Base-by-base conservation (phyloP, 1,140 invertebrate genomes). In the Drosophila takahashii region DNA sequence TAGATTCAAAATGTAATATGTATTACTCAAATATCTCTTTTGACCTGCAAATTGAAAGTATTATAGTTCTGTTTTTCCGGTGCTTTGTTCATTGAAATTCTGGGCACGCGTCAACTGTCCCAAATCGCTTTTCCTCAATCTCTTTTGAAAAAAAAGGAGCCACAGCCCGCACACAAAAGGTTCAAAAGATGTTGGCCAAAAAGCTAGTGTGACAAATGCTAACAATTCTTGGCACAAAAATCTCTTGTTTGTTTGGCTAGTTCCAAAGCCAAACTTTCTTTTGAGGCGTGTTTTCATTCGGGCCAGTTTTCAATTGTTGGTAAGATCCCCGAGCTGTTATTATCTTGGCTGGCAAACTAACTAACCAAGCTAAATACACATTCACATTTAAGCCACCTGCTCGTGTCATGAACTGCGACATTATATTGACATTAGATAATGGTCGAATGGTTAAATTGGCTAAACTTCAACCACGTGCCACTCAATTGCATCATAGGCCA, bases 351-450 rank as follows among this genome's bases (percentile, higher is more conserved):
- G 59, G 57, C 44, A 26, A 59, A n/a, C 27, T 8, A 7, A 37
- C 11, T n/a, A 4, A 4, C n/a, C 39, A 29, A 26, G 26, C 27
- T 15, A 4, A 36, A 13, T 36, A 48, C 42, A 66, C 36, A 15
- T 47, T 29, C 62, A 67, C 51, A 71, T 76, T 64, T 66, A 2
- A 10, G 58, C 10, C 47, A 54, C 22, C 32, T 45, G 57, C 26
- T 15, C 7, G 66, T 70, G 79, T 66, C 83, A 77, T 77, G 77
- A 87, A 89, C 84, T 87, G 76, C 70, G 84, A 83, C 83, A 52
- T 76, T 81, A 76, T 58, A 69, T 53, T 48, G 51, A 48, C 57
- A 77, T 89, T 87, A 87, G 67, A 83, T 87, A 89, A 89, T 80
- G 60, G 51, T 32, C 44, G 41, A 47, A 44, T 59, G 41, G 44